Conservation (phyloP, 2,797 vertebrate species). For the Acropternis orthonyx region DNA sequence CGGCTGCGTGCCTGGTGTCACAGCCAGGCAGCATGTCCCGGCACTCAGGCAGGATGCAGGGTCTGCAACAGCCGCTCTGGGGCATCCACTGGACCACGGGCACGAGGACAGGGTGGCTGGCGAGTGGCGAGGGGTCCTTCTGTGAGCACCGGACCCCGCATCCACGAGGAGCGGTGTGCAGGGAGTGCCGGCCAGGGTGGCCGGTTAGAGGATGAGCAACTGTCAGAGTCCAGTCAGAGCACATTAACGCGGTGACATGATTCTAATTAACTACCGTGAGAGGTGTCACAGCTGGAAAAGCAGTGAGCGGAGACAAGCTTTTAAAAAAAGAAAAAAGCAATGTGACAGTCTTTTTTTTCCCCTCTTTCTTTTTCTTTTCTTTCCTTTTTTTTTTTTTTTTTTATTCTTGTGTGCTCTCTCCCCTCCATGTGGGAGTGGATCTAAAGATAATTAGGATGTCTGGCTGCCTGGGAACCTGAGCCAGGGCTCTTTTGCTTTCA, state of each 20-base stretch:
- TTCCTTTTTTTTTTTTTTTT: not conserved
- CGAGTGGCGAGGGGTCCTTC: not conserved
- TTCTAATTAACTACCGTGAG: conserved; percentile 85
- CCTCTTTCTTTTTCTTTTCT: not conserved
- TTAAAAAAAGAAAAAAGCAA: conserved; percentile 81
- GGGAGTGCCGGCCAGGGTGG: not conserved
- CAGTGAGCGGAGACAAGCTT: conserved; percentile 75
- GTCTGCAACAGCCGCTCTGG: fast-evolving
- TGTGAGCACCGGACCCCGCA: fast-evolving
- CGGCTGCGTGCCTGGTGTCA: not conserved
- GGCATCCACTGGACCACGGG: fast-evolving
- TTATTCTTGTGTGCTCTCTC: conserved; percentile 71
- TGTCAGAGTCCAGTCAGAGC: conserved; percentile 81
- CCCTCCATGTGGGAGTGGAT: conserved; percentile 76
- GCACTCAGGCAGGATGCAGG: not conserved
- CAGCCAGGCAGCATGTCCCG: not conserved
- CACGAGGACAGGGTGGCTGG: not conserved
- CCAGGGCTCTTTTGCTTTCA: conserved; percentile 76
- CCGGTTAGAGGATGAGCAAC: conserved; percentile 37
- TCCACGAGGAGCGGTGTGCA: not conserved
- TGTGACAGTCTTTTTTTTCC: conserved; percentile 79
- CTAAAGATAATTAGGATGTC: conserved; percentile 83
- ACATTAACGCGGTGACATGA: conserved; percentile 85
- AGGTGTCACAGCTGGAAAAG: conserved; percentile 83
- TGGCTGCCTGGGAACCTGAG: conserved; percentile 76